These are phyloP conservation scores for Epicauta chinensis DNA, from an alignment of 1,140 invertebrate genomes.

Conservation along the genomic window DNA sequence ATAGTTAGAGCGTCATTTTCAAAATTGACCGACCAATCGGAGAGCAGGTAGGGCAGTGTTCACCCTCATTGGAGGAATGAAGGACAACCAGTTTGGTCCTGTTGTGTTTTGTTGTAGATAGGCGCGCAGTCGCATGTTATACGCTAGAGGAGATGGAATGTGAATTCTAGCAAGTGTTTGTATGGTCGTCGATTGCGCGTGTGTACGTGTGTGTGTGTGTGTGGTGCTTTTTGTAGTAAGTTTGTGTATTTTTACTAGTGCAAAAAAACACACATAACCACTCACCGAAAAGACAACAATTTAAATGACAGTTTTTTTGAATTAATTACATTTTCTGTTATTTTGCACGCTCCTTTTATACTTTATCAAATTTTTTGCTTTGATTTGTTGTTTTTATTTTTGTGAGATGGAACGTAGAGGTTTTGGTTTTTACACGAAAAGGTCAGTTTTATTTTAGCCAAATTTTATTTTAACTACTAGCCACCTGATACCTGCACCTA, in stretches of 20 bases:
- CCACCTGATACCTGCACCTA: no score
- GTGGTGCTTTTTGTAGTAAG: no score
- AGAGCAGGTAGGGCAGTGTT: slow-evolving; percentile 23
- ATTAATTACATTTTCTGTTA: not conserved
- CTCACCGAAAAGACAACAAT: not conserved
- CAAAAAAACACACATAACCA: no score
- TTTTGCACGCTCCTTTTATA: not conserved
- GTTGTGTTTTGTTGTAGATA: slow-evolving; percentile 17
- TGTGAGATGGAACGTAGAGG: slow-evolving; percentile 41
- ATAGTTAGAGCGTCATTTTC: slow-evolving; percentile 28
- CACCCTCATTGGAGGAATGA: slow-evolving; percentile 30
- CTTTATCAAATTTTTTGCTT: slow-evolving; percentile 9
- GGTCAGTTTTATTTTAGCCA: slow-evolving; percentile 38
- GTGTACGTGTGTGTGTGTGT: no score
- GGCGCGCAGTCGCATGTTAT: not conserved
- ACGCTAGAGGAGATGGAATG: not conserved
- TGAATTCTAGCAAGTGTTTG: slow-evolving; percentile 1
- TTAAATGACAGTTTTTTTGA: not conserved
- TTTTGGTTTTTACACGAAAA: slow-evolving; percentile 44
- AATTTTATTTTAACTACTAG: slow-evolving; percentile 13
- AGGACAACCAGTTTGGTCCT: slow-evolving; percentile 35
- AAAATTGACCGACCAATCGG: slow-evolving; percentile 25
- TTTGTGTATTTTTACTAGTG: no score
- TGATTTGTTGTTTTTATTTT: slow-evolving; percentile 30
- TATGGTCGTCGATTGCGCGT: not conserved